Percentiles rank a stretch among this genome's conserved stretches.
Evolutionary conservation across 2,888 invertebrate genomes (phyloP).

Genomic region (Pristionchus japonicus): DNA sequence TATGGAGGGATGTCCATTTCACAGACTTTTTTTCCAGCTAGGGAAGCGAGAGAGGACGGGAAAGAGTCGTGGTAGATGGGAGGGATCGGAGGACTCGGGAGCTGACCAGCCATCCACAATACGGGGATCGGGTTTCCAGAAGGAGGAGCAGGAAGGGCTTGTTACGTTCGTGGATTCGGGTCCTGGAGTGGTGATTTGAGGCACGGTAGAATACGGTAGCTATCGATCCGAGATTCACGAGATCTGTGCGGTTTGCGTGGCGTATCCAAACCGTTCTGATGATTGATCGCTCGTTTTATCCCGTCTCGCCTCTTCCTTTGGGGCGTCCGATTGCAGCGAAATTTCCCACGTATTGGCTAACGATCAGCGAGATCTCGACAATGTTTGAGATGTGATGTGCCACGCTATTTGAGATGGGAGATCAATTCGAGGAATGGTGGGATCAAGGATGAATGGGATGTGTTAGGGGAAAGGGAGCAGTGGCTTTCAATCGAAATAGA

Average conservation of each 20-base stretch:
- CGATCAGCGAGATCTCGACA: neutral
- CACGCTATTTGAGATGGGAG: neutral
- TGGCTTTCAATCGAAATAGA: neutral
- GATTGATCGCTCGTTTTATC: neutral
- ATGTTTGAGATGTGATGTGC: conserved; percentile 2
- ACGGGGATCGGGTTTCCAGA: neutral
- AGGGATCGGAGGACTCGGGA: too few relatives aligned
- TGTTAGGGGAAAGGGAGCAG: neutral
- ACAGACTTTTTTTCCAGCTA: neutral
- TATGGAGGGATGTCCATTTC: too few relatives aligned
- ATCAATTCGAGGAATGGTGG: neutral
- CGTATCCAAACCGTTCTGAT: neutral
- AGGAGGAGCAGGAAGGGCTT: neutral
- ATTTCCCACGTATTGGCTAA: neutral
- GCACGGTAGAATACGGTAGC: too few relatives aligned
- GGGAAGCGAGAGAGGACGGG: neutral
- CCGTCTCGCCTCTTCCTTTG: neutral
- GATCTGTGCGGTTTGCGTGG: too few relatives aligned
- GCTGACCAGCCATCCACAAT: neutral
- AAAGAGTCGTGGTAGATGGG: too few relatives aligned
- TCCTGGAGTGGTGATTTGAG: too few relatives aligned
- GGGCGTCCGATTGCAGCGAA: neutral
- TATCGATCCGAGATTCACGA: too few relatives aligned
- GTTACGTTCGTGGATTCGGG: neutral
- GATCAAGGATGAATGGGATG: neutral